Evolutionary conservation across 2,797 vertebrate species (phyloP).

Genomic region (Columba guinea): DNA sequence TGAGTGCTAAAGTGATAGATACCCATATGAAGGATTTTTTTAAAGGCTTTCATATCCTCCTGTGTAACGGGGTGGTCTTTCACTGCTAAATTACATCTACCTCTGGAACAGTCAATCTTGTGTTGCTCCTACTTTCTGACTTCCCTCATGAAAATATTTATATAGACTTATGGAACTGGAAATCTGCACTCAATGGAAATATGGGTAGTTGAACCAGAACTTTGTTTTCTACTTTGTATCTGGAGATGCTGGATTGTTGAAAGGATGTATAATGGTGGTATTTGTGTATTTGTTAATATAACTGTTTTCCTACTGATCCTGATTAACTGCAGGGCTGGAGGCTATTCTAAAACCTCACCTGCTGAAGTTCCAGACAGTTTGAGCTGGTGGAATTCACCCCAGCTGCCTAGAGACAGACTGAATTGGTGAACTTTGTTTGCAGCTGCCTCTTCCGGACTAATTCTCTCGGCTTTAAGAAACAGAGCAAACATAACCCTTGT

Average conservation of each 20-base stretch:
- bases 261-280: neutral
- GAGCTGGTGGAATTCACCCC: constrained; percentile 11
- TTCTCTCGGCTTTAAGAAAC: neutral
- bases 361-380: constrained; percentile 1
- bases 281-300: neutral
- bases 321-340: neutral
- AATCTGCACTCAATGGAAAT: neutral
- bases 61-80: neutral
- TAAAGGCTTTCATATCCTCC: neutral
- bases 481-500: neutral
- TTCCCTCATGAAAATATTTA: neutral
- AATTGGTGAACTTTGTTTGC: neutral
- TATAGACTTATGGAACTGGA: neutral
- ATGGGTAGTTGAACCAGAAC: neutral
- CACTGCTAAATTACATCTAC: neutral
- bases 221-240: neutral
- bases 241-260: neutral
- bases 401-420: neutral
- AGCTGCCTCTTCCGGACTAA: neutral
- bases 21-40: neutral
- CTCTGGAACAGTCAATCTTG: neutral
- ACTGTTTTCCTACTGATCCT: neutral
- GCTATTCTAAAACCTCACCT: neutral
- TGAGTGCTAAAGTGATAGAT: constrained; percentile 6
- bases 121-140: neutral